Evolutionary conservation across 2,113 vertebrate genomes (phyloP).

Genomic region (Sebastes fasciatus): DNA sequence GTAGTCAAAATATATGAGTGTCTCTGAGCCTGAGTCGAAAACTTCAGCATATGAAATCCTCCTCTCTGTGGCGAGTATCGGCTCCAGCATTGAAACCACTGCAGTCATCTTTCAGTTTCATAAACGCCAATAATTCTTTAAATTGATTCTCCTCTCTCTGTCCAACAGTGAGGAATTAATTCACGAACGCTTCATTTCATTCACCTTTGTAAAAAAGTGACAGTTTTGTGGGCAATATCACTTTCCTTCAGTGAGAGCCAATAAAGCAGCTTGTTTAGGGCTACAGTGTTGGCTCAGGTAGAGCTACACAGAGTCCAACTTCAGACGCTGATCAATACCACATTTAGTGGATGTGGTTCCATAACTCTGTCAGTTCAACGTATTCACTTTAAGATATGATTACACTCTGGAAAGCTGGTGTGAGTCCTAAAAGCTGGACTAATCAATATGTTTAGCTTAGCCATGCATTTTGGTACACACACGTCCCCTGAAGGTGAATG

Average conservation of each 20-base stretch:
- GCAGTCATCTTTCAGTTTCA: slow-evolving; percentile 1
- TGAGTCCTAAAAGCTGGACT: not conserved
- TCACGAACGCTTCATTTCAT: slow-evolving; percentile 34
- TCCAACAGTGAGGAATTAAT: slow-evolving; percentile 26
- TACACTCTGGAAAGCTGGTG: not conserved
- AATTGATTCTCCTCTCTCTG: slow-evolving; percentile 10
- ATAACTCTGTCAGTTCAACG: slow-evolving; percentile 39
- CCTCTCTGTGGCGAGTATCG: not conserved
- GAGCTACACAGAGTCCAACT: slow-evolving; percentile 19
- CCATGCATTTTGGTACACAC: no score
- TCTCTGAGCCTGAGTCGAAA: slow-evolving; percentile 12
- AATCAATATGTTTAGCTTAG: not conserved
- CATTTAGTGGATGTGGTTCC: slow-evolving; percentile 40
- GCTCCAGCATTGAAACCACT: not conserved
- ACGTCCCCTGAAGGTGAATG: no score
- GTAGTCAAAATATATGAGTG: slow-evolving; percentile 46
- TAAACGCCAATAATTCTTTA: slow-evolving; percentile 3
- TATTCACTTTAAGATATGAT: not conserved
- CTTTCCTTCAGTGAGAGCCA: slow-evolving; percentile 33
- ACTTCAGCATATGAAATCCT: slow-evolving; percentile 1
- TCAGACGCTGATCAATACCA: slow-evolving; percentile 53
- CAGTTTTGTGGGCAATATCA: slow-evolving; percentile 33
- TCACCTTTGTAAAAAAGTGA: slow-evolving; percentile 40
- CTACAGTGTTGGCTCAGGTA: slow-evolving; percentile 20
- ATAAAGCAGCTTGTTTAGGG: slow-evolving; percentile 43